A percentile compares a stretch with the other conserved stretches of the same genome.
Evolutionary conservation across 2,888 invertebrate genomes (phyloP).

Genomic region (Trilocha varians): DNA sequence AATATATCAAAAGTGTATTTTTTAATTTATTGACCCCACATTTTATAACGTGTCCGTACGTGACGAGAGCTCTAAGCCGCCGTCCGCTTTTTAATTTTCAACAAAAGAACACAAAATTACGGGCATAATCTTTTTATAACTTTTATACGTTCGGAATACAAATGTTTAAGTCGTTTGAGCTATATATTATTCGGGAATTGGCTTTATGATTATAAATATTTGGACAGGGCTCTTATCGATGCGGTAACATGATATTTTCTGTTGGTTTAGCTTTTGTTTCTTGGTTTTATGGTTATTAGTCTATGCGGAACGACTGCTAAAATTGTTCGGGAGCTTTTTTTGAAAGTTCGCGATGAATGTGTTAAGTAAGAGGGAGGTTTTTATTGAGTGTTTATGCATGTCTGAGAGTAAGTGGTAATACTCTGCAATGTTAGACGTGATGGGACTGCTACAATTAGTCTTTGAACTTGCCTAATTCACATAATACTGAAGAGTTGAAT

Average conservation of each 20-base stretch:
- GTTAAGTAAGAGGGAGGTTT: too few relatives aligned
- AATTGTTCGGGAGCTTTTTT: constrained; percentile 18
- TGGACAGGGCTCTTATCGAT: constrained; percentile 66
- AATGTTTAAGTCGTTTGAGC: constrained; percentile 59
- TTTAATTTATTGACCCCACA: constrained; percentile 58
- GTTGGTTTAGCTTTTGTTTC: constrained; percentile 47
- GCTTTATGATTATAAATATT: constrained; percentile 70
- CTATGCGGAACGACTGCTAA: constrained; percentile 66
- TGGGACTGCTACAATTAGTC: too few relatives aligned
- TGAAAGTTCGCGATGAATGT: too few relatives aligned
- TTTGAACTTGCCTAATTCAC: too few relatives aligned
- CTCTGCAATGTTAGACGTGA: too few relatives aligned
- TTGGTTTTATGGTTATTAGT: constrained; percentile 56
- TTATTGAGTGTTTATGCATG: too few relatives aligned
- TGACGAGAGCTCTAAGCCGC: constrained; percentile 50
- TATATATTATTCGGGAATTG: constrained; percentile 66
- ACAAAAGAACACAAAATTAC: constrained; percentile 63
- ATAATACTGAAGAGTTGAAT: too few relatives aligned
- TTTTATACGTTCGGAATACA: constrained; percentile 55
- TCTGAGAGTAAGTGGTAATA: too few relatives aligned
- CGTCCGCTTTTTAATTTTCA: constrained; percentile 56
- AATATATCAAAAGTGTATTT: constrained; percentile 40
- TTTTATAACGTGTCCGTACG: constrained; percentile 61
- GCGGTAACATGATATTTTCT: constrained; percentile 67
- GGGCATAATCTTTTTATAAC: constrained; percentile 61